Base-by-base conservation (phyloP, 1,140 invertebrate species). In the Rhizoglyphus robini region DNA sequence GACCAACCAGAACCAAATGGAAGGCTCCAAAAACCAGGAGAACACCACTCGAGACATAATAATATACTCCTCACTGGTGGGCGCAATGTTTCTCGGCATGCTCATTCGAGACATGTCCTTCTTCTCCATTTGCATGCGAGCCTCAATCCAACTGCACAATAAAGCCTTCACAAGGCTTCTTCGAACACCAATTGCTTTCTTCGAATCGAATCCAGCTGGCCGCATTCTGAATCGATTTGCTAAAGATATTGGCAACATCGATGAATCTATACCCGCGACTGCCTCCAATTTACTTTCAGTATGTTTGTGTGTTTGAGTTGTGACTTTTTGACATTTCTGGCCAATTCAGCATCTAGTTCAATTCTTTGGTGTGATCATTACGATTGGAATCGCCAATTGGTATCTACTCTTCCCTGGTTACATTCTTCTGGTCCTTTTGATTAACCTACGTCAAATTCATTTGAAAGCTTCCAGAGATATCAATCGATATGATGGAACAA, bases 401-500 rank as follows among this genome's bases (percentile, higher is more conserved):
- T n/a, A n/a, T n/a, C n/a, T n/a, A n/a, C n/a, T n/a, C n/a, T n/a
- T n/a, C n/a, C n/a, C n/a, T n/a, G n/a, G n/a, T n/a, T n/a, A n/a
- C n/a, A n/a, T n/a, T n/a, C n/a, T n/a, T n/a, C n/a, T n/a, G n/a
- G n/a, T n/a, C n/a, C n/a, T n/a, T n/a, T n/a, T n/a, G n/a, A n/a
- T n/a, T n/a, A n/a, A n/a, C n/a, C n/a, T n/a, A n/a, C n/a, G 89
- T 38, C 77, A 79, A 61, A 84, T 90, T 73, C 95, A 93, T 74
- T 77, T 96, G 23, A 79, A 79, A 30, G 87, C 89, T 0, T 88
- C 87, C 27, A 79, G 89, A 64, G 88, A 86, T 76, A 80, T 94
- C 18, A 93, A 94, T 76, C 81, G 90, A 66, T 79, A 93, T 64
- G 90, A 95, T 80, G 88, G 85, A 73, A 83, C 86, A 73, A 27